A percentile compares a stretch with the other conserved stretches of the same genome.
These are phyloP conservation scores for Heterohyrax brucei DNA, from an alignment of 2,797 vertebrate species.

Conservation along the genomic window DNA sequence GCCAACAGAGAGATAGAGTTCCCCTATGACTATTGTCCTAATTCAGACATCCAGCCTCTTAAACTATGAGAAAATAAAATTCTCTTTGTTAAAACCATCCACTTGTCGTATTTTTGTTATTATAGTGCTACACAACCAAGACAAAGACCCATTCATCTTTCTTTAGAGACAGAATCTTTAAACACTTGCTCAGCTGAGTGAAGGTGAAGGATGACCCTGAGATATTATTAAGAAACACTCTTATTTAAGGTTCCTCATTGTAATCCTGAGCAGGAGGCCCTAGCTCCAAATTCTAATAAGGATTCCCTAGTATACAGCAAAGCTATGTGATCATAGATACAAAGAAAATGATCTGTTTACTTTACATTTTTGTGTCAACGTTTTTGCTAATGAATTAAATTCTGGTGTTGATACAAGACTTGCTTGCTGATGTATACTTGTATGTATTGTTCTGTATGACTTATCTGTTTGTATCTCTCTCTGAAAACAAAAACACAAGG, in stretches of 20 bases:
- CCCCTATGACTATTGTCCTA: no score
- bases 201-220: not conserved
- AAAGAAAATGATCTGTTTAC: not conserved
- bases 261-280: not conserved
- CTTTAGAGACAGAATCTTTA: conserved; percentile 24
- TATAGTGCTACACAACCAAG: no score
- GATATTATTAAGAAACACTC: not conserved
- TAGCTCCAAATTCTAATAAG: not conserved
- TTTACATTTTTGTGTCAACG: not conserved
- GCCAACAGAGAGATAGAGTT: no score
- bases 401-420: conserved; percentile 1
- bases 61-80: no score
- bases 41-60: no score
- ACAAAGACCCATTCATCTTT: not conserved
- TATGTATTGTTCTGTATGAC: not conserved
- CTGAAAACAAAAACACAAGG: not conserved
- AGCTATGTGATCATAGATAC: not conserved
- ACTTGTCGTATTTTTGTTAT: no score
- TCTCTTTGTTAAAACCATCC: no score
- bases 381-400: conserved; percentile 10
- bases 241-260: not conserved
- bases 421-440: not conserved
- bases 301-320: not conserved
- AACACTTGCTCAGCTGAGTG: not conserved
- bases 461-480: not conserved